Evolutionary conservation across 2,888 invertebrate genomes (phyloP).

Genomic region (Mesorhabditis spiculigera): DNA sequence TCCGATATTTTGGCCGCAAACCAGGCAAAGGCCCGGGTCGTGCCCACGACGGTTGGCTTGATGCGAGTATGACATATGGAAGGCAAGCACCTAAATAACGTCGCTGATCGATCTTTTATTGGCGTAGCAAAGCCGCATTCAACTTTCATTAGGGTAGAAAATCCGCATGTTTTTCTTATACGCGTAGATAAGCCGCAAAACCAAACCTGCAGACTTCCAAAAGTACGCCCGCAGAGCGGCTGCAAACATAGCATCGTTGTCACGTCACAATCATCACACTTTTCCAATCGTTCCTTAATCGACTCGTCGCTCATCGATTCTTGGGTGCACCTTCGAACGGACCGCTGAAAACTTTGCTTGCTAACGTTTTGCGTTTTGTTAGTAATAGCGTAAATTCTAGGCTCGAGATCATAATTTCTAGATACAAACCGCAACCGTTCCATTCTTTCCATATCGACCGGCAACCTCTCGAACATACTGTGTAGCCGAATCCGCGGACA

Average conservation of each 20-base stretch:
- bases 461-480: neutral
- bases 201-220: neutral
- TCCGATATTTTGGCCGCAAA: neutral
- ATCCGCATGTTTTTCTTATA: neutral
- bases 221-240: neutral
- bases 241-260: neutral
- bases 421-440: neutral
- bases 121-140: neutral
- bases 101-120: neutral
- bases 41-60: neutral
- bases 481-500: too few relatives aligned
- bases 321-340: neutral
- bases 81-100: neutral
- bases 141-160: neutral
- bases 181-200: neutral
- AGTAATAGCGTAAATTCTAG: neutral
- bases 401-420: too few relatives aligned
- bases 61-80: neutral
- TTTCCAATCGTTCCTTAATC: neutral
- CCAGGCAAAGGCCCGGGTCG: neutral
- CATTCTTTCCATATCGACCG: neutral
- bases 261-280: neutral
- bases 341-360: slow-evolving; percentile 1
- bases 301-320: slow-evolving; percentile 2
- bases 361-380: neutral